Base-by-base conservation (phyloP, 2,888 invertebrate genomes). In the Melangyna quadrimaculata region DNA sequence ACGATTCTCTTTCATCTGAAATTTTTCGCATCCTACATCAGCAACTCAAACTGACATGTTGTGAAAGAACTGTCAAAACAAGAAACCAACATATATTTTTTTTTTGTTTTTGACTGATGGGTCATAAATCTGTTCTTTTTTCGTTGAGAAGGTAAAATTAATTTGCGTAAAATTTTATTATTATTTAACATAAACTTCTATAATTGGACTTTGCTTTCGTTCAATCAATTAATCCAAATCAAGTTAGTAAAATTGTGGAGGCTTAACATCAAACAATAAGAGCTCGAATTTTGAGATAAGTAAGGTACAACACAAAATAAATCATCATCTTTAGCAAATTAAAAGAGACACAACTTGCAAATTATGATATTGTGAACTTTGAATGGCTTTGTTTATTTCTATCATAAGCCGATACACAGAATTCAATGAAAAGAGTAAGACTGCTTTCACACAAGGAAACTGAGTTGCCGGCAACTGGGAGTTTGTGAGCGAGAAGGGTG, bases 61-160 rank as follows among this genome's bases (percentile, higher is more conserved):
- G 74, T 80, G 51, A 53, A 74, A 75, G 17, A 40, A 53, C 55
- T 45, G 70, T 70, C 80, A 75, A 80, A 80, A 80, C 32, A 80
- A 55, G 43, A 48, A 70, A 70, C 70, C 70, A 69, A 63, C 80
- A 75, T 27, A 75, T 80, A 65, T 32, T 45, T 78, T 35, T 43
- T 45, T 78, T 32, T 45, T 78, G 27, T 43, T 45, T 78, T 67
- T 78, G 82, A 78, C 61, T 73, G 82, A 83, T 83, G 73, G 82
- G 55, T 37, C 78, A 73, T 83, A 73, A 83, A 78, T 83, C 63
- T 63, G 2, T 9, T 5, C 17, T 6, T 48, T 40, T 32, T 61
- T 63, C 37, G 9, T 10, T 24, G 40, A 14, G 19, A 32, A 57
- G 4, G n/a, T 51, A 8, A n/a, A 51, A n/a, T 51, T 51, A 27